A percentile compares a stretch with the other conserved stretches of the same genome.
phyloP scores from a whole-genome alignment of 1,140 invertebrate genomes.

The Drosophila tropicalis region DNA sequence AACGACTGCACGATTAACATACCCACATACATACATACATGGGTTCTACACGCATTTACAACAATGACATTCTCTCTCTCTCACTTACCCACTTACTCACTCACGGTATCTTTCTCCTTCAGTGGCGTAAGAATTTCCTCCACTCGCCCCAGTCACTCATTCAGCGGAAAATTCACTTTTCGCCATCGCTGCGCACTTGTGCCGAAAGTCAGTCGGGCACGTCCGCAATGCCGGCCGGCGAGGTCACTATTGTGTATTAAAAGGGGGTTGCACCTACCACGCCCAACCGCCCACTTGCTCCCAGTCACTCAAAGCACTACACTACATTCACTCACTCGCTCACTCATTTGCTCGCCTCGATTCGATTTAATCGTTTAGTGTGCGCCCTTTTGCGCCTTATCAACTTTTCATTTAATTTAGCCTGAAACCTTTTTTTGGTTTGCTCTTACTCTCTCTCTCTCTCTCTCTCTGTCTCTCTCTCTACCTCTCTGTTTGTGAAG shows the following conservation, averaged over 20 bases:
- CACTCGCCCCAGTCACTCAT: background rate
- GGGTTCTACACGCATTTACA: background rate
- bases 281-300: background rate
- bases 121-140: constrained; percentile 61
- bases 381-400: constrained; percentile 79
- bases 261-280: constrained; percentile 10
- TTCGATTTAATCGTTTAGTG: constrained; percentile 81
- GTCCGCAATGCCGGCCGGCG: constrained; percentile 50
- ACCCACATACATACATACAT: background rate
- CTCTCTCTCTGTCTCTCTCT: constrained; percentile 21
- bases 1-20: background rate
- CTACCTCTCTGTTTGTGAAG: background rate
- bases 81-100: constrained; percentile 5
- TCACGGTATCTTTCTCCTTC: constrained; percentile 13
- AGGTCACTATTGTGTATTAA: constrained; percentile 12
- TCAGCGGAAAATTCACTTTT: constrained; percentile 79
- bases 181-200: constrained; percentile 79
- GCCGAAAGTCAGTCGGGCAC: constrained; percentile 79
- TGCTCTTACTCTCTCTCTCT: constrained; percentile 33
- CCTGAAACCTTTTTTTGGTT: constrained; percentile 59
- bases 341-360: constrained; percentile 74
- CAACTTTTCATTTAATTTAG: constrained; percentile 79
- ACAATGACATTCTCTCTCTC: constrained; percentile 4
- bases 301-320: background rate
- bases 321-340: constrained; percentile 25